Base-by-base conservation (phyloP, 2,797 vertebrate species). In the Chaunax sp. region DNA sequence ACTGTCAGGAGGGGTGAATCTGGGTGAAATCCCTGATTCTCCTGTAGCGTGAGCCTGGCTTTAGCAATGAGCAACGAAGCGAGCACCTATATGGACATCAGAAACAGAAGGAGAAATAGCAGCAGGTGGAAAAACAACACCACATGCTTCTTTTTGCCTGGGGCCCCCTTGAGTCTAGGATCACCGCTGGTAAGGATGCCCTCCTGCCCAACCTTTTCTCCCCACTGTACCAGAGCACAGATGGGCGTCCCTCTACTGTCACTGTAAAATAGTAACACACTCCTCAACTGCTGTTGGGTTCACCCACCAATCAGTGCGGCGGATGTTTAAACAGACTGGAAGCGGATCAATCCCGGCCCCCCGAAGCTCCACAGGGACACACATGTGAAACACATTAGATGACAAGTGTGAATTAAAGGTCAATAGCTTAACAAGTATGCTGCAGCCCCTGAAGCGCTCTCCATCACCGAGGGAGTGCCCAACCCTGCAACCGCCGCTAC, bases 331-430 rank as follows among this genome's bases (percentile, higher is more conserved):
- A 55, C 68, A n/a, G 75, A 54, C 35, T 45, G 58, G 15, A 54
- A 65, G 71, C 45, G 44, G 79, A 87, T 88, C 83, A 75, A 69
- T 85, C 50, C 30, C 15, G 2, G 20, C 33, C 70, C 69, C 33
- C 46, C n/a, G 57, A 55, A 68, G 67, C 30, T 3, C 80, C 77
- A 47, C 52, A 1, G 86, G 80, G 77, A 78, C 83, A 43, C 75
- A 35, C 80, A 80, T 73, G 87, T 79, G 81, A 78, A 84, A 84
- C 83, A 63, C 79, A 80, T 86, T 81, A 80, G 69, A 80, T 76
- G 88, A 91, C 90, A 89, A 83, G 83, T 87, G 89, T 81, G 83
- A 82, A 83, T 85, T 81, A 90, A 91, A 91, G 91, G 90, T 90
- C 89, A 91, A 58, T 47, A 86, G 76, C 69, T 89, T 87, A 90